Conservation (phyloP, 2,888 invertebrate species). For the Microdon myrmicae region DNA sequence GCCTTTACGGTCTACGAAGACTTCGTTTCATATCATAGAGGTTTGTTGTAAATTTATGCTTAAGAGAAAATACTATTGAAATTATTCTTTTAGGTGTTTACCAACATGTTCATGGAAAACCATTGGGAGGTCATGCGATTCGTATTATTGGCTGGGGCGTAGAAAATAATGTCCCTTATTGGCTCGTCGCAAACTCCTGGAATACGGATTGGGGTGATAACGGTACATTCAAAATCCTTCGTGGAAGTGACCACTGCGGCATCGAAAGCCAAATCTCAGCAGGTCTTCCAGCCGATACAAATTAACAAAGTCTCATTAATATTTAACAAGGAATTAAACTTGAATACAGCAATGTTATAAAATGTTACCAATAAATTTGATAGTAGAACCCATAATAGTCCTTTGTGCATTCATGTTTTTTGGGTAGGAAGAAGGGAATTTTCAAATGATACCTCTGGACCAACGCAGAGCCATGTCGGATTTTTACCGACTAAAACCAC, state of each 20-base stretch:
- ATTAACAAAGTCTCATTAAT: no score
- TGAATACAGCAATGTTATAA: no score
- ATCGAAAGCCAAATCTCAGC: conserved; percentile 78
- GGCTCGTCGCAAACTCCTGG: conserved; percentile 94
- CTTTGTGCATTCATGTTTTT: no score
- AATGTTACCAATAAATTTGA: no score
- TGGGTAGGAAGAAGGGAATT: not conserved
- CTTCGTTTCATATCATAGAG: conserved; percentile 84
- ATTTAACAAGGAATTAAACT: no score
- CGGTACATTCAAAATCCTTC: conserved; percentile 87
- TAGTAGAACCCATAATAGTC: no score
- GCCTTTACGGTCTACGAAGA: conserved; percentile 89
- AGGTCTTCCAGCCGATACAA: conserved; percentile 72
- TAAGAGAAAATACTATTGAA: not conserved
- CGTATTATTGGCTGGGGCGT: conserved; percentile 92
- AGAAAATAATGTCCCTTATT: conserved; percentile 81
- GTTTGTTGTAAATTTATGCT: conserved; percentile 70
- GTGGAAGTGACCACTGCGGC: conserved; percentile 82
- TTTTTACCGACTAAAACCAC: no score
- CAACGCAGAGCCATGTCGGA: no score
- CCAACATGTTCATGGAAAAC: conserved; percentile 77
- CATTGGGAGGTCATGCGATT: conserved; percentile 87
- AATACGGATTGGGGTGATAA: conserved; percentile 92
- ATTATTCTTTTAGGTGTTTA: conserved; percentile 71
- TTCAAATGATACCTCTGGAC: no score